Percentiles rank a stretch among this genome's conserved stretches.
These are phyloP conservation scores for Polydrusus tereticollis DNA, from an alignment of 2,888 invertebrate genomes.

Conservation along the genomic window DNA sequence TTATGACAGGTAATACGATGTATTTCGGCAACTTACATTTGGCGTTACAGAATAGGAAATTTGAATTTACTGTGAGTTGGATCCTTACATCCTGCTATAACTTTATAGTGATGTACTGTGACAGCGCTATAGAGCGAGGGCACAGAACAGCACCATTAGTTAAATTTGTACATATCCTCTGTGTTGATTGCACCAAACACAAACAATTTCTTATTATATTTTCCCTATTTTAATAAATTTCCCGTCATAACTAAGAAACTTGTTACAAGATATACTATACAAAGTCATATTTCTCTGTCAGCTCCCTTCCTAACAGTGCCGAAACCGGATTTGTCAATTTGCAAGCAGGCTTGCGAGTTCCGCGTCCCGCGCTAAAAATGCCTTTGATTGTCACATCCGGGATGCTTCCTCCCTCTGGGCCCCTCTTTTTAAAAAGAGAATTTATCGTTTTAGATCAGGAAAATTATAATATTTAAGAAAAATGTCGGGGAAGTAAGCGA, in stretches of 20 bases:
- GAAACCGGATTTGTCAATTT: conserved; percentile 48
- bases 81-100: too few species aligned
- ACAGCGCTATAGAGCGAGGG: too few species aligned
- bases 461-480: neutral
- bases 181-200: too few species aligned
- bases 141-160: too few species aligned
- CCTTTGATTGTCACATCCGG: conserved; percentile 66
- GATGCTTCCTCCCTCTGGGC: conserved; percentile 59
- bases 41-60: too few species aligned
- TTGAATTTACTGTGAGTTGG: too few species aligned
- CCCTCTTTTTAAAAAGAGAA: conserved; percentile 22
- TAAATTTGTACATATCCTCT: too few species aligned
- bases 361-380: conserved; percentile 57
- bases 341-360: conserved; percentile 30
- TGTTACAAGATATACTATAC: neutral
- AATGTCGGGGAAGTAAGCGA: neutral
- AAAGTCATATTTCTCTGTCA: conserved; percentile 29
- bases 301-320: conserved; percentile 21
- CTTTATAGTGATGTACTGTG: too few species aligned
- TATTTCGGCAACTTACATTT: too few species aligned
- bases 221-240: neutral
- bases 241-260: neutral
- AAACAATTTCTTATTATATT: too few species aligned
- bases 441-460: conserved; percentile 23
- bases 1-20: too few species aligned